These are phyloP conservation scores for Euclidia mi DNA, from an alignment of 2,888 invertebrate species.

Conservation along the genomic window DNA sequence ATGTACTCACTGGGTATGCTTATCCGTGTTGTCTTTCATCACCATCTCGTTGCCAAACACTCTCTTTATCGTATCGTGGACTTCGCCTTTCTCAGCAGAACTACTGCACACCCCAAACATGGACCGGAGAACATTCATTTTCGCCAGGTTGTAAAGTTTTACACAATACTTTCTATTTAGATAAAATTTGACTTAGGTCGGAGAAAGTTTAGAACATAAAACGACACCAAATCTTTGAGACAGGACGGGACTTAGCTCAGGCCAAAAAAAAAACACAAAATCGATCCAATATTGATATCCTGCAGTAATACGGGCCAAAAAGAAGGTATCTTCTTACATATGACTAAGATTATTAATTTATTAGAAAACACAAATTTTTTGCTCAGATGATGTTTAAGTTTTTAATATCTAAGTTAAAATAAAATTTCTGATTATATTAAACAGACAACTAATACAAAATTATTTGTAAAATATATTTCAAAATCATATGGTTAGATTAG, in stretches of 20 bases:
- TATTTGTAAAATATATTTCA: slow-evolving; percentile 42
- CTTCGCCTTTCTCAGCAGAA: slow-evolving; percentile 80
- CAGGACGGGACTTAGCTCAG: background rate
- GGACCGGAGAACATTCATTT: slow-evolving; percentile 83
- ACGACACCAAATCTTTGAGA: too few species aligned
- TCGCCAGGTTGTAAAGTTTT: slow-evolving; percentile 47
- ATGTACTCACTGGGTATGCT: slow-evolving; percentile 73
- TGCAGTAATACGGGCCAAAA: too few species aligned
- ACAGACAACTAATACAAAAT: slow-evolving; percentile 26
- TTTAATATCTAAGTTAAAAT: background rate
- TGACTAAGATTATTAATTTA: too few species aligned
- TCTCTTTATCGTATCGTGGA: slow-evolving; percentile 78
- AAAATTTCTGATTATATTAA: slow-evolving; percentile 10
- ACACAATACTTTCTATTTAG: too few species aligned
- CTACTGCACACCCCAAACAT: slow-evolving; percentile 86
- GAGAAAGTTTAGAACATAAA: too few species aligned
- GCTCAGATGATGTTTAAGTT: background rate
- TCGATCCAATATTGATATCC: background rate
- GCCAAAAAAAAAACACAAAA: background rate
- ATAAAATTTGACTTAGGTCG: too few species aligned
- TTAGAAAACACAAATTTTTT: background rate
- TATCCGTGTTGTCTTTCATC: slow-evolving; percentile 82
- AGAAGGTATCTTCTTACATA: too few species aligned
- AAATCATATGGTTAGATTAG: slow-evolving; percentile 44
- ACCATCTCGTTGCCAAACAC: slow-evolving; percentile 84